Base-by-base conservation (phyloP, 2,797 vertebrate genomes). In the Myoxocephalus aenaeus region DNA sequence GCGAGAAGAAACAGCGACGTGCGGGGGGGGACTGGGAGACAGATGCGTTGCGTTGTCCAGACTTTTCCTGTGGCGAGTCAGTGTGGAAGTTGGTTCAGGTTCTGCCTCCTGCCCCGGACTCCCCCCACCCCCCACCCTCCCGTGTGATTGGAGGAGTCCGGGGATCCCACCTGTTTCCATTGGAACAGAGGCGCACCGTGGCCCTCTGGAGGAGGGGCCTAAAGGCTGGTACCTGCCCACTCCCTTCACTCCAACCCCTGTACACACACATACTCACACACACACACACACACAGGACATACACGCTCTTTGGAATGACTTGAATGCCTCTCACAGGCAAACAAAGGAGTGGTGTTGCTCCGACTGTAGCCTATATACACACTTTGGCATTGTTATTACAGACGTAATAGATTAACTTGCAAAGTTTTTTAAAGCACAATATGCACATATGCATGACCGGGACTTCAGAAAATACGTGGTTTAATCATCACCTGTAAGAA, bases 141-240 rank as follows among this genome's bases (percentile, higher is more conserved):
- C 64, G 80, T 72, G 87, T 87, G 91, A 95, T 94, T 92, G 94
- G 94, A 83, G 79, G 90, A 92, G 90, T 65, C 54, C 85, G 86
- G 91, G 89, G 81, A 91, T 91, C 92, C 92, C 94, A 93, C 94
- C 94, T 94, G 94, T 84, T 94, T 90, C 91, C 87, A 94, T 94
- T 95, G 94, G 94, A 92, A 87, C 86, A 89, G 79, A 85, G 85
- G 79, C 87, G 83, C 86, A 81, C 88, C 87, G 86, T 73, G 83
- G 84, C 66, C 72, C 75, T 4, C 5, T 67, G 88, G 86, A 86
- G 92, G 92, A 86, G 92, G 88, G 90, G 83, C 81, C 83, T 34
- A 46, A 1, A 3, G 50, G 20, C 59, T 56, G 40, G 79, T 83
- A 86, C 88, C 80, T 80, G 78, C 90, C 89, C 81, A 65, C 34